Evolutionary conservation across 2,113 vertebrate species (phyloP).

Genomic region (Carassius carassius): DNA sequence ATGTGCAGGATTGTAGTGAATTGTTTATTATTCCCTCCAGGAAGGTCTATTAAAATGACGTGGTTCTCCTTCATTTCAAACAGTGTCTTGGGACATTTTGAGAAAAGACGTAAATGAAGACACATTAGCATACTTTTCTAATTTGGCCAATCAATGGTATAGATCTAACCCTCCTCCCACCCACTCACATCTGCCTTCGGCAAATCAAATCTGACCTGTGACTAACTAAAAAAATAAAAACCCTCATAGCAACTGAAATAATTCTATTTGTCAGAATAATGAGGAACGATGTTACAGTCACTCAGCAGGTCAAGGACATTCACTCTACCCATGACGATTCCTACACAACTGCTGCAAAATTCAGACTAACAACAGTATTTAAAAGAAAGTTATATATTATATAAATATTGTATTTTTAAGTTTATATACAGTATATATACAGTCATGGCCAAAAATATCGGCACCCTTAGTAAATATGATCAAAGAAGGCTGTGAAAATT

Average conservation of each 20-base stretch:
- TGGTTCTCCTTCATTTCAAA: not conserved
- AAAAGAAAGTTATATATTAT: not conserved
- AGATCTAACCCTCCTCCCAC: conserved; percentile 28
- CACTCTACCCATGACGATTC: not conserved
- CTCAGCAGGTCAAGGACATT: conserved; percentile 48
- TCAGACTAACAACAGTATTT: too few relatives aligned
- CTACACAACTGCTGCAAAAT: not conserved
- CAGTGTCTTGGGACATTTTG: conserved; percentile 22
- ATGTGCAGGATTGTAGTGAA: not conserved
- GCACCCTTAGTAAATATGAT: too few relatives aligned
- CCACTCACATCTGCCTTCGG: conserved; percentile 33
- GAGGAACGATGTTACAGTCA: conserved; percentile 31
- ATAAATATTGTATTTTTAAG: too few relatives aligned
- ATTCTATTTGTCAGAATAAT: conserved; percentile 53
- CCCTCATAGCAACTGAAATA: conserved; percentile 39
- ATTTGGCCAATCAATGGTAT: conserved; percentile 36
- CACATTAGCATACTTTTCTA: conserved; percentile 26
- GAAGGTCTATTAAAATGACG: not conserved
- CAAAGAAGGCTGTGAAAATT: too few relatives aligned
- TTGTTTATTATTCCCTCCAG: conserved; percentile 1
- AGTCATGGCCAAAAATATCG: too few relatives aligned
- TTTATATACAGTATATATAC: too few relatives aligned
- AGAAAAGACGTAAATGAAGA: conserved; percentile 38
- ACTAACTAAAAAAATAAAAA: conserved; percentile 51
- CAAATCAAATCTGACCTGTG: conserved; percentile 50